Base-by-base conservation (phyloP, 2,797 vertebrate genomes). In the Tapirus indicus region DNA sequence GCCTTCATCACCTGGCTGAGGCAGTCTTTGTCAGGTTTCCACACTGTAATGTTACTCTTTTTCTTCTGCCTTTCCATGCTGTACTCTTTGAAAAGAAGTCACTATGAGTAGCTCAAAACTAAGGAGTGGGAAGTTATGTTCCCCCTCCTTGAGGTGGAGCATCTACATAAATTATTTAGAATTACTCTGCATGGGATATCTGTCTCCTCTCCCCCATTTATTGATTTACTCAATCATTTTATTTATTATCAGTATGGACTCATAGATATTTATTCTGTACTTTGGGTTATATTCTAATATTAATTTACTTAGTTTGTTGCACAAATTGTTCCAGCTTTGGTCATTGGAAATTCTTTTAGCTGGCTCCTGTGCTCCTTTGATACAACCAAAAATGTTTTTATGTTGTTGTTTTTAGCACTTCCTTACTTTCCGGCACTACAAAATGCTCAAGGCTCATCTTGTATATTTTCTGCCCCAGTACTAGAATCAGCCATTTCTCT, bases 21-120 rank as follows among this genome's bases (percentile, higher is more conserved):
- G 66, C 21, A 84, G 58, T 82, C 13, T 56, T 84, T 74, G 38
- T 74, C 88, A 91, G 60, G 44, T 85, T 95, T 95, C 94, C 87
- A 72, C 23, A 80, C 29, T 82, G 49, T 54, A 83, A 78, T 7
- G 14, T 44, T 85, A 80, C 0, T 49, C 23, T 38, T 78, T 52
- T 68, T 29, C 56, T 27, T 0, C 80, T 91, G 49, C 23, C 66
- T 95, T 97, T 86, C 25, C 47, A 83, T 66, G 74, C n/a, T 78
- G 68, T 87, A 71, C n/a, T 85, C 18, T 96, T 95, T 78, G 32
- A 49, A 95, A 95, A 91, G 52, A 94, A 89, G 21, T 96, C 69
- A 83, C 47, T 88, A 38, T 44, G 41, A 92, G 60, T 27, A 89
- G 68, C 52, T 95, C 47, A 93, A 52, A 91, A 79, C 23, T 47